Percentiles rank a stretch among this genome's conserved stretches.
Evolutionary conservation across 2,113 vertebrate genomes (phyloP).

Genomic region (Canis aureus): DNA sequence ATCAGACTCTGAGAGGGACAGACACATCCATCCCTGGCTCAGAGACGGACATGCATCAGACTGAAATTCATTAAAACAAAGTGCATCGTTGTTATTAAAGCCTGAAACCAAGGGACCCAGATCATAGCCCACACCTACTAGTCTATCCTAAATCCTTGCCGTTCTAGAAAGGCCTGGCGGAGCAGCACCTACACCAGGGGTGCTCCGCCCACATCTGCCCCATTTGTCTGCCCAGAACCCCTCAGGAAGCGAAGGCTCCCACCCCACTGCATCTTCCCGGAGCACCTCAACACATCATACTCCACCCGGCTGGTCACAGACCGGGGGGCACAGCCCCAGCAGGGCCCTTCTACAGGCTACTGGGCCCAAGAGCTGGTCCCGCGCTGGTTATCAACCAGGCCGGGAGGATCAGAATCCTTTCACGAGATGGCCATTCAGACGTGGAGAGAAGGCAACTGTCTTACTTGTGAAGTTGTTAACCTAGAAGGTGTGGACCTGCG

Average conservation of each 20-base stretch:
- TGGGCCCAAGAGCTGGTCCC: neutral
- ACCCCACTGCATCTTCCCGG: neutral
- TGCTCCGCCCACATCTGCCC: fast-evolving
- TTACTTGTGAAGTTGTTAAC: neutral
- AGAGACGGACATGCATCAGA: neutral
- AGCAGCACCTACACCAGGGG: fast-evolving
- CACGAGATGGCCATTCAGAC: neutral
- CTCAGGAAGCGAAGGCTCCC: neutral
- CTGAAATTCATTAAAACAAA: neutral
- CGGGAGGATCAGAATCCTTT: neutral
- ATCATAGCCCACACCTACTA: neutral
- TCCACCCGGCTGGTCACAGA: neutral
- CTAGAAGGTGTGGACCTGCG: neutral
- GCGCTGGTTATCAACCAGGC: neutral
- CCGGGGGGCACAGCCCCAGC: neutral
- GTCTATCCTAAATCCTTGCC: neutral
- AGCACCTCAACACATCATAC: neutral
- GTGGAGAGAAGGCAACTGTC: neutral
- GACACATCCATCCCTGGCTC: fast-evolving
- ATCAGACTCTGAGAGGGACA: neutral
- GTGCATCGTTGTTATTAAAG: neutral
- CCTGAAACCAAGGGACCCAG: neutral
- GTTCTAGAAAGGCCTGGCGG: neutral
- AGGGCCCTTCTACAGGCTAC: neutral
- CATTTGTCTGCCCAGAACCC: neutral